Evolutionary conservation across 2,113 vertebrate species (phyloP), one percentile per base, ranked within the genome.

Genomic region (Oryzias curvinotus): DNA sequence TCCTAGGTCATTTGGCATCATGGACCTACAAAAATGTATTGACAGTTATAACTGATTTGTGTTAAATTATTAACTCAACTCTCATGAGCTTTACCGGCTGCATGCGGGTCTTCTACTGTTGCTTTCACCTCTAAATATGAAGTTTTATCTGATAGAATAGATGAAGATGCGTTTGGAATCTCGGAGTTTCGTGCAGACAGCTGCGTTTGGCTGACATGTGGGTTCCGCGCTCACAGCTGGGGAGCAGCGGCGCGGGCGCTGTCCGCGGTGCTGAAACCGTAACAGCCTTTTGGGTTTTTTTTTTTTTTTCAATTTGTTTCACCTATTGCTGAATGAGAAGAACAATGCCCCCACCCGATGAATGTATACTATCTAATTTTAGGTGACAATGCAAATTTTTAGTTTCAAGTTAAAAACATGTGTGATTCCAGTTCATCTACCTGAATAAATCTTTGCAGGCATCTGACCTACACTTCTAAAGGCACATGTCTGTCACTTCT

Each of bases 221-320:
- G 21, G 54, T 70, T 70, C 36, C 56, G 51, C 46, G 44, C n/a
- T 21, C 30, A 13, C 65, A 71, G 49, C 57, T 61, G 61, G 46
- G 15, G 1, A 17, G 19, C 5, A 17, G 12, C 61, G 13, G 49
- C 51, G 10, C 52, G 76, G 86, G 74, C 81, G 78, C 88, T 89
- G 86, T 86, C 88, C 66, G 8, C 46, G 83, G 86, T 89, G 70
- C 85, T 90, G 82, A 71, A 78, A 57, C 17, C 5, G 54, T 63
- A 67, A 59, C 44, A 36, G 36, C 36, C 26, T 36, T 36, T 12
- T 36, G 26, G 5, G 26, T 26, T 26, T 23, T 28, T 36, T 36
- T 36, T 36, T 4, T 28, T 28, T 23, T 28, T 36, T 36, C 3
- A 10, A 36, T 10, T 12, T 10, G 36, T 36, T 36, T 36, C 10